Evolutionary conservation across 2,113 vertebrate genomes (phyloP).

Genomic region (Phasianus colchicus): DNA sequence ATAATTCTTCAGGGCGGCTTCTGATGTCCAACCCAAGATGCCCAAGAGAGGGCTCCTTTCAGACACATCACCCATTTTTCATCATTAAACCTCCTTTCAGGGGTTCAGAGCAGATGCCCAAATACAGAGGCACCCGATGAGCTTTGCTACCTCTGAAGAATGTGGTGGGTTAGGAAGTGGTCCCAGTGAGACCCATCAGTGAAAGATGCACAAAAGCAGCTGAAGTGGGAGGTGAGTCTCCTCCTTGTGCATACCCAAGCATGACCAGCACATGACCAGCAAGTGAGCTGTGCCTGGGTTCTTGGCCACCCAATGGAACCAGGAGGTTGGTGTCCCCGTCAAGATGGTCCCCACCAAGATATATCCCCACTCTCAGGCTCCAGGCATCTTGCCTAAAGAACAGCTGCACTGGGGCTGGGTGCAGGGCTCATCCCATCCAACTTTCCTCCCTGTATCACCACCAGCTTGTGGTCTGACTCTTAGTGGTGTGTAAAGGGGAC

Average conservation of each 20-base stretch:
- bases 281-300: background rate
- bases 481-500: background rate
- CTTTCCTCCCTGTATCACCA: background rate
- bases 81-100: background rate
- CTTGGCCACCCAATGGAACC: background rate
- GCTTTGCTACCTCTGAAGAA: background rate
- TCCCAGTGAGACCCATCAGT: background rate
- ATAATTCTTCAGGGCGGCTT: background rate
- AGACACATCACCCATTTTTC: background rate
- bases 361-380: background rate
- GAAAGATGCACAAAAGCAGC: background rate
- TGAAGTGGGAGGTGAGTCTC: background rate
- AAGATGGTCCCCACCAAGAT: background rate
- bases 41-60: background rate
- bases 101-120: background rate
- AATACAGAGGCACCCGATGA: background rate
- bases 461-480: background rate
- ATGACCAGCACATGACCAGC: background rate
- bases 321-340: background rate
- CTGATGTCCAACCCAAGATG: background rate
- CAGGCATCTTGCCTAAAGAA: background rate
- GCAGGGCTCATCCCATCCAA: background rate
- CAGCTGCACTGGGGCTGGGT: background rate
- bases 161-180: background rate
- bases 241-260: background rate